These are phyloP conservation scores for Ceratotherium simum DNA, from an alignment of 2,113 vertebrate species.

Conservation along the genomic window DNA sequence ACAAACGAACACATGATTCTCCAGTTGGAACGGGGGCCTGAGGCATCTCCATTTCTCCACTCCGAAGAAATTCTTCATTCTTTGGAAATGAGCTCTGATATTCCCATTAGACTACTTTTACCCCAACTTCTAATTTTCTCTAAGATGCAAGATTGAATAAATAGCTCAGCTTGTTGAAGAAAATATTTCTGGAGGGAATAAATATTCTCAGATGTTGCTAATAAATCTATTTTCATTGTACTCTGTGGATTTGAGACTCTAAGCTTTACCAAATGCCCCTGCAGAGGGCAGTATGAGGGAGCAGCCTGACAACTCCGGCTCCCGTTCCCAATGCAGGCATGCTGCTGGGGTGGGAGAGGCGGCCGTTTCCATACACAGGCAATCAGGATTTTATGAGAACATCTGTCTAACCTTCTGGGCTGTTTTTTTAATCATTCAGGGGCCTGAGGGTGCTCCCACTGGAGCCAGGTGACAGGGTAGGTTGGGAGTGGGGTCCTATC, in stretches of 20 bases:
- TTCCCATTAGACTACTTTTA: slow-evolving; percentile 23
- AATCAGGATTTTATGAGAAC: background rate
- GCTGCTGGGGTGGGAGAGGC: background rate
- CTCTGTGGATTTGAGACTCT: background rate
- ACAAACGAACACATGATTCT: background rate
- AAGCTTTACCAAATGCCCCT: background rate
- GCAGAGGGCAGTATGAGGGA: background rate
- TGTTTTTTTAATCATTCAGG: background rate
- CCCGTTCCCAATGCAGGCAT: background rate
- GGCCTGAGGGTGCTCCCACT: background rate
- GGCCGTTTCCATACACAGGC: background rate
- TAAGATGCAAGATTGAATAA: slow-evolving; percentile 39
- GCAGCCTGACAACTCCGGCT: background rate
- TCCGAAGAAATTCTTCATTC: slow-evolving; percentile 33
- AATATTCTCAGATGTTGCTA: slow-evolving; percentile 36
- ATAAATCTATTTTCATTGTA: slow-evolving; percentile 38
- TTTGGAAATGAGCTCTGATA: background rate
- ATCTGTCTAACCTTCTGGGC: background rate
- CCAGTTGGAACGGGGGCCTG: background rate
- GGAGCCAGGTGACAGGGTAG: background rate
- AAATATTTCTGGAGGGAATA: slow-evolving; percentile 60
- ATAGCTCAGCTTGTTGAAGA: slow-evolving; percentile 39
- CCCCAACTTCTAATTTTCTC: slow-evolving; percentile 49
- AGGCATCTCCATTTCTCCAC: background rate
- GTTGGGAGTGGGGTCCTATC: background rate